Evolutionary conservation across 2,797 vertebrate species (phyloP).

Genomic region (Diplodus sargus): DNA sequence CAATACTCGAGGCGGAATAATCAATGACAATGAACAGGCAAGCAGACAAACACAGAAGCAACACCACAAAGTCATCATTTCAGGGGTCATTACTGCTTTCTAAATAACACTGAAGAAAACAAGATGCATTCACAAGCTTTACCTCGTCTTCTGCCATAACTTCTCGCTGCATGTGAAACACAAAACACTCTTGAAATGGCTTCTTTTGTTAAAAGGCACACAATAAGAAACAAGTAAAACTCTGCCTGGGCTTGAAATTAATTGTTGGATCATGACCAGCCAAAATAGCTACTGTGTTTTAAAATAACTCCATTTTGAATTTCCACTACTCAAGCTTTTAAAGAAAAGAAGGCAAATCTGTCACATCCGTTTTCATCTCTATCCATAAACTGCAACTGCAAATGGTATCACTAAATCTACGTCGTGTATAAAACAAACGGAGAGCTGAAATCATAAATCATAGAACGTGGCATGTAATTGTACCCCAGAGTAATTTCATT

Average conservation of each 20-base stretch:
- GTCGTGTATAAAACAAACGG: not conserved
- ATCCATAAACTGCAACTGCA: not conserved
- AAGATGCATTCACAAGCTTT: constrained; percentile 80
- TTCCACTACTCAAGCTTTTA: not conserved
- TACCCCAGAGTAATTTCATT: constrained; percentile 2
- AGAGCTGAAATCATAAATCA: not conserved
- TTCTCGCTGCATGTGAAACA: constrained; percentile 99
- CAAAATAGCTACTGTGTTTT: constrained; percentile 16
- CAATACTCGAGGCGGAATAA: constrained; percentile 38
- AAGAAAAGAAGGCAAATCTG: not conserved
- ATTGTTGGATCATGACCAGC: not conserved
- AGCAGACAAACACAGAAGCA: constrained; percentile 64
- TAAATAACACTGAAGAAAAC: constrained; percentile 40
- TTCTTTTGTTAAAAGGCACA: constrained; percentile 27
- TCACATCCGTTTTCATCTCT: not conserved
- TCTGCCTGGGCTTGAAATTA: constrained; percentile 14
- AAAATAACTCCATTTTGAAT: constrained; percentile 10
- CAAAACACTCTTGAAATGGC: constrained; percentile 82
- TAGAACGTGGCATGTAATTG: not conserved
- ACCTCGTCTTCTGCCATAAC: constrained; percentile 99
- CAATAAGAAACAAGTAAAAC: constrained; percentile 24
- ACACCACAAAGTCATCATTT: constrained; percentile 49
- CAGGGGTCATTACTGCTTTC: constrained; percentile 36
- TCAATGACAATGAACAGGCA: constrained; percentile 46
- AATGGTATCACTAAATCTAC: constrained; percentile 4